Base-by-base conservation (phyloP, 2,113 vertebrate genomes). In the Burhinus oedicnemus region DNA sequence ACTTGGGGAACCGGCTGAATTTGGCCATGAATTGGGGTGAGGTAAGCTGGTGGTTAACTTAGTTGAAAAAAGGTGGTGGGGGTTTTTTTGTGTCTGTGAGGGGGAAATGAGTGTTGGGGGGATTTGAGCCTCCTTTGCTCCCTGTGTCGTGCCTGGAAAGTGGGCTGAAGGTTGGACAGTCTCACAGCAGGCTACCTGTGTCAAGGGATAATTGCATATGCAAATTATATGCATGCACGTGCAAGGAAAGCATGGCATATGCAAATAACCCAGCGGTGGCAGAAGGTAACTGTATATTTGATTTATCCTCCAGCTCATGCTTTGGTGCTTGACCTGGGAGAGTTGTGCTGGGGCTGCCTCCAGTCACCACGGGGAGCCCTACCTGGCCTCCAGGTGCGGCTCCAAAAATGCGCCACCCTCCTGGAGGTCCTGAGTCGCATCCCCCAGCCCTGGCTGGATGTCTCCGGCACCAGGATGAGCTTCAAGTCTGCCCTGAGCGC, bases 161-260 rank as follows among this genome's bases (percentile, higher is more conserved):
- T 42, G 52, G 40, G 38, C 7, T 51, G 51, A 4, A 32, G n/a
- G 45, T 29, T 47, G 87, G 44, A 21, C 60, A 64, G 45, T 57
- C 30, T 93, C 38, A 2, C 30, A 18, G 45, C 18, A 12, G 42
- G 55, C 13, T 11, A 49, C 54, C 30, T 16, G 20, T 32, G 38
- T 25, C 15, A 7, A 16, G 40, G 14, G 14, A 8, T 27, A 68
- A 52, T 11, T 45, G 25, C 4, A 6, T 3, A 12, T 78, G 52
- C 27, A 49, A 65, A 44, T 44, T 2, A 9, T 1, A n/a, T 4
- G 4, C 4, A 2, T 9, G 9, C 5, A 23, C 0, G 0, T 12
- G 29, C 49, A 61, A 44, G 42, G 12, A 19, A 47, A 68, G 1
- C 6, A 18, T 49, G 11, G 2, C 13, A 18, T 16, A 14, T 57